These are phyloP conservation scores for Chironomus tentans DNA, from an alignment of 2,888 invertebrate genomes.

Conservation along the genomic window DNA sequence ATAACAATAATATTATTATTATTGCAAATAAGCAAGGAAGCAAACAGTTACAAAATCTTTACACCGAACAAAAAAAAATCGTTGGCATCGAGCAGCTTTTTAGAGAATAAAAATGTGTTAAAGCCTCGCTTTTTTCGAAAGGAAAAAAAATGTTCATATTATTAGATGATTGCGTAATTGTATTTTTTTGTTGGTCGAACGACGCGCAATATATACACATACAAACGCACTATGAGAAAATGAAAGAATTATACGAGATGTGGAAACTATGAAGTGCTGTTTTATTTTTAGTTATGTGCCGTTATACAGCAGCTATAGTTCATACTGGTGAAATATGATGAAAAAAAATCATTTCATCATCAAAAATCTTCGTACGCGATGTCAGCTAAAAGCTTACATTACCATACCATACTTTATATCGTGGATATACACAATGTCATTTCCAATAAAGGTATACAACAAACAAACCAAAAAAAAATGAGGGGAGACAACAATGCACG, in stretches of 20 bases:
- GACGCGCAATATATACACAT: not conserved
- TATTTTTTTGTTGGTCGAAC: conserved; percentile 12
- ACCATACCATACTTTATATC: no score
- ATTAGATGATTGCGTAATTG: conserved; percentile 27
- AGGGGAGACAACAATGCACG: not conserved
- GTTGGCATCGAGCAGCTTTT: not conserved
- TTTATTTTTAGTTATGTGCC: conserved; percentile 23
- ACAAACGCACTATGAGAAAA: conserved; percentile 2
- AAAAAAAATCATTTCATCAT: not conserved
- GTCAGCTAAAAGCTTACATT: not conserved
- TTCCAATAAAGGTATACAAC: no score
- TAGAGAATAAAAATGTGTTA: conserved; percentile 3
- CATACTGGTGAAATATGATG: conserved; percentile 21
- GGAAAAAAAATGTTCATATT: conserved; percentile 1
- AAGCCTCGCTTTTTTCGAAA: conserved; percentile 7
- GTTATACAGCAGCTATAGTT: not conserved
- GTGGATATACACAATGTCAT: no score
- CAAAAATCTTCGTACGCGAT: not conserved
- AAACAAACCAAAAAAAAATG: not conserved
- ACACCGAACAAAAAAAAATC: not conserved
- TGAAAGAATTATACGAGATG: conserved; percentile 10
- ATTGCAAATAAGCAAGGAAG: not conserved
- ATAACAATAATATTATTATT: not conserved
- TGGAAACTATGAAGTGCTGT: conserved; percentile 27
- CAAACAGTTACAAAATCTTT: conserved; percentile 2